Evolutionary conservation across 37 sponge, comb jelly and placozoan species (phyloP), one percentile per base, ranked within the genome.

Genomic region (Agelas oroides): DNA sequence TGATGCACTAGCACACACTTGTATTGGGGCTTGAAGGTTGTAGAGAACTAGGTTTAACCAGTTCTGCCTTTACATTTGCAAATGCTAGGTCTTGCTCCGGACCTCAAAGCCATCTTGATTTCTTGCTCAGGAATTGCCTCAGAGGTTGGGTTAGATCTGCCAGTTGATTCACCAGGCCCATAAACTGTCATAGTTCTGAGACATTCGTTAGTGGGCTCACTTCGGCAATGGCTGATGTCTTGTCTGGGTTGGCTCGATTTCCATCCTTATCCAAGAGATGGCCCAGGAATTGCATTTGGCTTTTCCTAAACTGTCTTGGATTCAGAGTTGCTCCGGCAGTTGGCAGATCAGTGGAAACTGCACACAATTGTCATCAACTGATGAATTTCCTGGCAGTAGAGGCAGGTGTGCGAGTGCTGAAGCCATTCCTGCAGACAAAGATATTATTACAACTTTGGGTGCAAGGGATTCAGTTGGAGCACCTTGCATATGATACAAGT

Each of bases 161-260:
- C 25, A 81, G 55, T 53, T 81, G 74, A 27, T 79, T 88, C 11
- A 73, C 76, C 88, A 88, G 80, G 14, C 88, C 88, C 71, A 84
- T 36, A 28, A 88, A 81, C 18, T 77, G 65, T 74, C 80, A 59
- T 18, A 88, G 8, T 24, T 71, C 77, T 16, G 75, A 56, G 25
- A 73, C 59, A n/a, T 76, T 61, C 8, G 52, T 39, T 12, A 77
- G 85, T 61, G 46, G 76, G 14, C 13, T 27, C 76, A 84, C 65
- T 24, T 75, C 32, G 18, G 32, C 20, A 15, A 84, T 84, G 56
- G 85, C 85, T 66, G 35, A 34, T 18, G 72, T 65, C 38, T 75
- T 83, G 36, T 83, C 75, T 74, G 84, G 84, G 75, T 83, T 63
- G 24, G 84, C 59, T 36, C 58, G 63, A 33, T 73, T 55, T 20